Conservation (phyloP, 2,888 invertebrate genomes). For the Lobophora halterata region DNA sequence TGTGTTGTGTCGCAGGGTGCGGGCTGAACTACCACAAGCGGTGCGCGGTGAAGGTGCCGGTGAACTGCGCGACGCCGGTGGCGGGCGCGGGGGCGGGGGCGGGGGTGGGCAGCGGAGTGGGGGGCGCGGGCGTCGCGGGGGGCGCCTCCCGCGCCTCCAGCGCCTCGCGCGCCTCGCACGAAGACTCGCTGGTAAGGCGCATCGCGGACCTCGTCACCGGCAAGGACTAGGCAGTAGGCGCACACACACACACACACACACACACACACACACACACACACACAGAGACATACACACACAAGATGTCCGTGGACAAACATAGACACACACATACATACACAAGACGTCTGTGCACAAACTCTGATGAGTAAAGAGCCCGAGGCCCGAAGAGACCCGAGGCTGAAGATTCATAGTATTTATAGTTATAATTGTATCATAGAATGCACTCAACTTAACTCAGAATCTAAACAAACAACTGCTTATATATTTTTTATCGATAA, state of each 20-base stretch:
- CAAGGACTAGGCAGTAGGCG: slow-evolving; percentile 39
- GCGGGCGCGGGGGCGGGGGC: slow-evolving; percentile 51
- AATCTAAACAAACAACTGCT: too few species aligned
- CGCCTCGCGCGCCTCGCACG: slow-evolving; percentile 79
- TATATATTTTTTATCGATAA: too few species aligned
- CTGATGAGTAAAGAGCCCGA: too few species aligned
- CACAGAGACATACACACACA: too few species aligned
- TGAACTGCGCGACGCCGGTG: slow-evolving; percentile 86
- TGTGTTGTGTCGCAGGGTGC: slow-evolving; percentile 86
- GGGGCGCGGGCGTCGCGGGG: slow-evolving; percentile 81
- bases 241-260: neutral
- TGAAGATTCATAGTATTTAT: too few species aligned
- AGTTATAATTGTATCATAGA: too few species aligned
- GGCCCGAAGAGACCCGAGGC: too few species aligned
- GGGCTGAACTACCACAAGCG: slow-evolving; percentile 99
- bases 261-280: too few species aligned
- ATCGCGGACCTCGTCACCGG: slow-evolving; percentile 81
- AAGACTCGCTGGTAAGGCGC: slow-evolving; percentile 90
- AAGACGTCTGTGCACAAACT: too few species aligned
- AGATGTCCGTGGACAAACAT: too few species aligned
- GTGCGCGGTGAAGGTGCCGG: slow-evolving; percentile 97
- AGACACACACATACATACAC: too few species aligned
- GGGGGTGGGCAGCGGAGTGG: slow-evolving; percentile 40
- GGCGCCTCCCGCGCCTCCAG: slow-evolving; percentile 89
- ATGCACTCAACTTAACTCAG: too few species aligned